These are phyloP conservation scores for Lithobates sylvaticus DNA, from an alignment of 2,797 vertebrate genomes.

Conservation along the genomic window DNA sequence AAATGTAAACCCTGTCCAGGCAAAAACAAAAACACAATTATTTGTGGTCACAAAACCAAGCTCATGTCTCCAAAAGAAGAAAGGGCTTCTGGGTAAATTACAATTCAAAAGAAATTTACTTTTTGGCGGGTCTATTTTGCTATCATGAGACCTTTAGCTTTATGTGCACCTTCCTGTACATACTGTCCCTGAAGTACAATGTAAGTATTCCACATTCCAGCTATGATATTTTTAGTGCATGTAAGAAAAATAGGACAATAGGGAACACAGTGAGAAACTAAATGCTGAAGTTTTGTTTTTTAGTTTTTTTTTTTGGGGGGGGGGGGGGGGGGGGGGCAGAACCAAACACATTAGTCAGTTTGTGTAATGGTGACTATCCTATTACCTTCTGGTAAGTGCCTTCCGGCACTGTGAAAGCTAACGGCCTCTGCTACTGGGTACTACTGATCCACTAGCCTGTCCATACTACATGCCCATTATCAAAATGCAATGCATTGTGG, in stretches of 20 bases:
- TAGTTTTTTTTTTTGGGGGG: no score
- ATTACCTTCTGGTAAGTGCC: no score
- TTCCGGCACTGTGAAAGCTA: no score
- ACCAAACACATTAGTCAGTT: no score
- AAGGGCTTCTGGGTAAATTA: neutral
- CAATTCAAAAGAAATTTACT: neutral
- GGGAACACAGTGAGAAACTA: neutral
- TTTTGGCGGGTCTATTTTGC: neutral
- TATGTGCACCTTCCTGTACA: neutral
- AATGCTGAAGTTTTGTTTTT: no score
- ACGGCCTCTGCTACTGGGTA: no score
- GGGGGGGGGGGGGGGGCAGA: no score
- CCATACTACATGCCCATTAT: no score
- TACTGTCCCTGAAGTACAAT: neutral
- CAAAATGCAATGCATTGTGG: no score
- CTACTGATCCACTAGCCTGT: no score
- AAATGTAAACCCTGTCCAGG: neutral
- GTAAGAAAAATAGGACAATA: neutral
- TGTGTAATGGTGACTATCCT: no score
- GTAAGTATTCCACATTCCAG: neutral
- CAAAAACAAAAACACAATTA: constrained; percentile 1
- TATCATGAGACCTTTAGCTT: neutral
- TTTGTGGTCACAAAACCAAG: neutral
- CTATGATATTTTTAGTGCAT: neutral
- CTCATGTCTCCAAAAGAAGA: neutral